Evolutionary conservation across 2,888 invertebrate species (phyloP).

Genomic region (Bombylius discolor): DNA sequence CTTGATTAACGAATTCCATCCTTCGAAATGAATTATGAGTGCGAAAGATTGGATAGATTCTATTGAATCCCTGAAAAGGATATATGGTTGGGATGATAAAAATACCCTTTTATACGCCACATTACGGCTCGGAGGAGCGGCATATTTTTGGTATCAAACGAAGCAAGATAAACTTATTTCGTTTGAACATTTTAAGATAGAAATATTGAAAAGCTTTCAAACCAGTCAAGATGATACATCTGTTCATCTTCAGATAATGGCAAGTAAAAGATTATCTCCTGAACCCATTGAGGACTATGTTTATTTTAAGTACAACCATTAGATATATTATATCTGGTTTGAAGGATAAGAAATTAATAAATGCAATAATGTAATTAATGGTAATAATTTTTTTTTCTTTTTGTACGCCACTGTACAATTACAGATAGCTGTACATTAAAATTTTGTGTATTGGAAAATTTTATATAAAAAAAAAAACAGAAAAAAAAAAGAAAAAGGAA

Average conservation of each 20-base stretch:
- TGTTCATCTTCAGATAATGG: neutral
- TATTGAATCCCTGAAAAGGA: conserved; percentile 13
- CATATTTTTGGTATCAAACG: conserved; percentile 17
- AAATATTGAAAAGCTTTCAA: conserved; percentile 11
- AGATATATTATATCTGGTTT: conserved; percentile 2
- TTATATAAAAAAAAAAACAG: too few species aligned
- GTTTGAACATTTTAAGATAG: conserved; percentile 17
- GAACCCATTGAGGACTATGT: neutral
- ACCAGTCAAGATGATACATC: neutral
- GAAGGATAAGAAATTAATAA: neutral
- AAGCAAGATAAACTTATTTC: conserved; percentile 12
- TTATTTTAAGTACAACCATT: neutral
- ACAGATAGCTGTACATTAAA: too few species aligned
- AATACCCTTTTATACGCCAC: conserved; percentile 15
- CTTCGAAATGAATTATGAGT: neutral
- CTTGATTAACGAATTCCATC: neutral
- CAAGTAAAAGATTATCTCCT: neutral
- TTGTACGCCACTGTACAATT: too few species aligned
- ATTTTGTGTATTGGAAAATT: too few species aligned
- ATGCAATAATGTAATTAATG: too few species aligned
- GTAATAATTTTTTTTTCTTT: too few species aligned
- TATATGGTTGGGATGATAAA: conserved; percentile 15
- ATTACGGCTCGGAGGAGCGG: conserved; percentile 14
- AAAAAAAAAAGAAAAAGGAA: too few species aligned
- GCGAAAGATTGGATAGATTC: conserved; percentile 11